Conservation (phyloP, 2,113 vertebrate species). For the Gymnobelideus leadbeateri region DNA sequence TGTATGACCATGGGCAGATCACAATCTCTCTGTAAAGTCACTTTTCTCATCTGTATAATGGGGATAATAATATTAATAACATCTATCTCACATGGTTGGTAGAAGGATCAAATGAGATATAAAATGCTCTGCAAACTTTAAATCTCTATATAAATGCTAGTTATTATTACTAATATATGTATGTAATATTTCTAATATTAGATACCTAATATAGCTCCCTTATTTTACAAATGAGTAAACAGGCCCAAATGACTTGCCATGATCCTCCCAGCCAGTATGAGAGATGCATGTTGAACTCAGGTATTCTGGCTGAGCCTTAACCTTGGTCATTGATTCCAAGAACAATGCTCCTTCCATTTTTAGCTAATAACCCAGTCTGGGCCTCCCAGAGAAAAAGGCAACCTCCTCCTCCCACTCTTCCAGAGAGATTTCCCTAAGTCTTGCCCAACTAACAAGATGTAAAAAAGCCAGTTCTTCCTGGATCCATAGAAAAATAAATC, state of each 20-base stretch:
- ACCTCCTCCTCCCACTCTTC: slow-evolving; percentile 21
- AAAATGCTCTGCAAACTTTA: not conserved
- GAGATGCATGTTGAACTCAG: slow-evolving; percentile 62
- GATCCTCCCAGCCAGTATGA: slow-evolving; percentile 61
- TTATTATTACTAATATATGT: not conserved
- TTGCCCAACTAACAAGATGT: slow-evolving; percentile 61
- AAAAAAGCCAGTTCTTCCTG: slow-evolving; percentile 76
- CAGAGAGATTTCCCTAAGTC: slow-evolving; percentile 52
- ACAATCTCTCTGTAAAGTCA: not conserved
- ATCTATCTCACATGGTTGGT: slow-evolving; percentile 30
- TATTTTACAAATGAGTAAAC: slow-evolving; percentile 51
- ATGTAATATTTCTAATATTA: no score
- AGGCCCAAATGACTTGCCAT: slow-evolving; percentile 44
- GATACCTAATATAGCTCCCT: not conserved
- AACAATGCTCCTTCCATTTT: slow-evolving; percentile 57
- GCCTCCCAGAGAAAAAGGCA: slow-evolving; percentile 31
- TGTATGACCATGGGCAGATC: not conserved
- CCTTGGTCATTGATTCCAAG: slow-evolving; percentile 77
- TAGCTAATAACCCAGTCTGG: slow-evolving; percentile 49
- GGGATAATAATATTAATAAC: slow-evolving; percentile 10
- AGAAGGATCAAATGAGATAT: slow-evolving; percentile 40
- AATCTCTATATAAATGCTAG: not conserved
- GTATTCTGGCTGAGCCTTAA: slow-evolving; percentile 40
- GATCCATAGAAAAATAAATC: slow-evolving; percentile 73
- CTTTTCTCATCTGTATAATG: slow-evolving; percentile 33